Evolutionary conservation across 2,797 vertebrate genomes (phyloP).

Genomic region (Bufotes viridis): DNA sequence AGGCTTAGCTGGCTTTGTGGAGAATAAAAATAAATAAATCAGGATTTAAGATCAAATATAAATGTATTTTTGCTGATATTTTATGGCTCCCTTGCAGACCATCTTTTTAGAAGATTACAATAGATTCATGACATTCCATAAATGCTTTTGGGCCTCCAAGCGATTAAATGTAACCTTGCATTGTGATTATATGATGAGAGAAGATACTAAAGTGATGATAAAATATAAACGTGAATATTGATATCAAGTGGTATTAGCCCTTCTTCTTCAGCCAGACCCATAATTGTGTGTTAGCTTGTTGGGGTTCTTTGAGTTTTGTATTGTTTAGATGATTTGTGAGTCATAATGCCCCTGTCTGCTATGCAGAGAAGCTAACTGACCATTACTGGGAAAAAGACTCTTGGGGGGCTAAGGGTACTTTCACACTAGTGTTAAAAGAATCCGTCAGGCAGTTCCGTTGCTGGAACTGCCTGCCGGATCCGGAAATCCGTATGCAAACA

Average conservation of each 20-base stretch:
- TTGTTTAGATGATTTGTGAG: neutral
- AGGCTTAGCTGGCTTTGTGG: conserved; percentile 34
- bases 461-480: too few species aligned
- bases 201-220: conserved; percentile 8
- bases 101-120: conserved; percentile 44
- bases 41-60: conserved; percentile 60
- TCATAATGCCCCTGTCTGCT: neutral
- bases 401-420: too few species aligned
- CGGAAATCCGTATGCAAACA: too few species aligned
- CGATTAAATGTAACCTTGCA: conserved; percentile 9
- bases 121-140: conserved; percentile 62
- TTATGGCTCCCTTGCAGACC: conserved; percentile 50
- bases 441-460: too few species aligned
- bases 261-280: neutral
- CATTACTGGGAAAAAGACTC: neutral
- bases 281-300: neutral
- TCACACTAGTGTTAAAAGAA: too few species aligned
- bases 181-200: conserved; percentile 14
- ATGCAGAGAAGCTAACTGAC: neutral
- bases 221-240: neutral
- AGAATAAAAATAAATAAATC: conserved; percentile 56
- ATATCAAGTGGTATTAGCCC: neutral
- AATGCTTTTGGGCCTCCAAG: conserved; percentile 35
- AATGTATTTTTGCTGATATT: conserved; percentile 49
- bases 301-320: neutral